Evolutionary conservation across 2,113 vertebrate species (phyloP).

Genomic region (Donacobius atricapilla): DNA sequence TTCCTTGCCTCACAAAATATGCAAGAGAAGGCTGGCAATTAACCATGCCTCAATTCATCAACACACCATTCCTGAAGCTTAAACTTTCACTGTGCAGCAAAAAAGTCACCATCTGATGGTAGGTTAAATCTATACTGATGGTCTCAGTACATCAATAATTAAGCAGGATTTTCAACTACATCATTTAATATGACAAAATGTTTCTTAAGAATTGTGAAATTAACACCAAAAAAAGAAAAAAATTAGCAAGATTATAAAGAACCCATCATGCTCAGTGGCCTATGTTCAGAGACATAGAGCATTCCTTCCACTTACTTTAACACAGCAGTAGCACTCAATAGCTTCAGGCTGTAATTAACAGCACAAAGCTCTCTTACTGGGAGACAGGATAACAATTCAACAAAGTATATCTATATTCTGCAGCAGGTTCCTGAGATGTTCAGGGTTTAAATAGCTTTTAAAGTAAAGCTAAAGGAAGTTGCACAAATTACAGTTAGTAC

Average conservation of each 20-base stretch:
- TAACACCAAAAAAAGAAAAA: background rate
- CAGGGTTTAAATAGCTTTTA: slow-evolving; percentile 39
- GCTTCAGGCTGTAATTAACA: slow-evolving; percentile 66
- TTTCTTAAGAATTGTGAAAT: slow-evolving; percentile 48
- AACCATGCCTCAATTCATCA: slow-evolving; percentile 13
- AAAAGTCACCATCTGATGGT: background rate
- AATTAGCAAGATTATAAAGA: slow-evolving; percentile 38
- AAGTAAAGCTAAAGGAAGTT: slow-evolving; percentile 33
- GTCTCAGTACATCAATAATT: slow-evolving; percentile 54
- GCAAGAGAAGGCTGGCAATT: background rate
- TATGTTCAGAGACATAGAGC: background rate
- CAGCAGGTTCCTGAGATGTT: slow-evolving; percentile 19
- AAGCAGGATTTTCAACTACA: slow-evolving; percentile 26
- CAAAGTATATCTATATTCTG: slow-evolving; percentile 50
- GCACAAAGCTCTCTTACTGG: slow-evolving; percentile 58
- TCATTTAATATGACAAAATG: slow-evolving; percentile 38
- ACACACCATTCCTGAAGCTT: background rate
- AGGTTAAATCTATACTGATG: slow-evolving; percentile 7
- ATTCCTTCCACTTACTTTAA: slow-evolving; percentile 59
- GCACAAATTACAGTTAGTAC: background rate
- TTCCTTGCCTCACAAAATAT: slow-evolving; percentile 50
- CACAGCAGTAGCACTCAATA: slow-evolving; percentile 37
- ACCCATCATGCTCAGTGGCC: slow-evolving; percentile 13
- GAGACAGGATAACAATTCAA: slow-evolving; percentile 50
- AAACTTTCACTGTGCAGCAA: background rate